Evolutionary conservation across 2,797 vertebrate species (phyloP), one percentile per base, ranked within the genome.

Genomic region (Eulemur mongoz): DNA sequence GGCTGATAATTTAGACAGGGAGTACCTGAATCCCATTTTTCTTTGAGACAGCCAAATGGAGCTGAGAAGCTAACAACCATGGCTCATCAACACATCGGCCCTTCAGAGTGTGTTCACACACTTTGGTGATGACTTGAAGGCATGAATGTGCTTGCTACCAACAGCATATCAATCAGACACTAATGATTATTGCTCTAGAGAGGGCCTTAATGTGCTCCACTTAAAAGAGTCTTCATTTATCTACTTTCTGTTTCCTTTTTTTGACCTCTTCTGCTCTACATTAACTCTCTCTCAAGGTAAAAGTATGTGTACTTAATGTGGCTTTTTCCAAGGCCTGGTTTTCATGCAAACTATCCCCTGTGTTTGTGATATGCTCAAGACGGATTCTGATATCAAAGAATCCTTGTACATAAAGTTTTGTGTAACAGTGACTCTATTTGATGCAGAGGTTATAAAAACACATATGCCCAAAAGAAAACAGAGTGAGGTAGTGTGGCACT

Each of bases 161-260:
- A 84, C 23, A 96, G 92, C 96, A 61, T 93, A 94, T 94, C 95
- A 94, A 95, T 98, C 97, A 79, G 61, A 91, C 76, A 32, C 6
- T 94, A 96, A 97, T 85, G 95, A 96, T 87, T 93, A 97, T 94
- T 93, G 94, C 95, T 97, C 76, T 93, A 57, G 11, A 92, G 84
- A 97, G 92, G 54, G 35, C 38, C 11, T 91, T 84, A 91, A 73
- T 81, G 95, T 63, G 91, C 84, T 83, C 91, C 83, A 87, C 96
- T 94, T 96, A 91, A 63, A 91, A 35, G 27, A 87, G 50, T 96
- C 38, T 90, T 97, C 86, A 96, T 89, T 94, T 89, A 96, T 97
- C 30, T 82, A 38, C 94, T 96, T 96, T 97, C 88, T 86, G 78
- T n/a, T 86, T 86, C 3, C 69, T 23, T 96, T 97, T 89, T 89